Percentiles rank a stretch among this genome's conserved stretches.
These are phyloP conservation scores for Sylvietta virens DNA, from an alignment of 2,113 vertebrate genomes.

Conservation along the genomic window DNA sequence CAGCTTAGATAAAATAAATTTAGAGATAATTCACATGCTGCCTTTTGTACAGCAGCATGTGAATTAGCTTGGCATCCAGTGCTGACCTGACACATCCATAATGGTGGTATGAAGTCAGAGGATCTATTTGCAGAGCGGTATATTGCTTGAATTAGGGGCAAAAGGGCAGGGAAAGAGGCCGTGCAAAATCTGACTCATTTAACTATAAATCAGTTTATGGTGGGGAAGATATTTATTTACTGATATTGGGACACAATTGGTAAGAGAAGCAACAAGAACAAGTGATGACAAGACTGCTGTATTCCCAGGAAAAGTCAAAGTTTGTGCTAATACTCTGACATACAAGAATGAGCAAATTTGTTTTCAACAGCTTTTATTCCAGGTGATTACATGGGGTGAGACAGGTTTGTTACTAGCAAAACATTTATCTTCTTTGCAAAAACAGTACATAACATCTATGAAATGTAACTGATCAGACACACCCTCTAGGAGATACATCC, in stretches of 20 bases:
- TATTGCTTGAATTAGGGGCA: not conserved
- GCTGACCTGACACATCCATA: not conserved
- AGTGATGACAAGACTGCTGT: not conserved
- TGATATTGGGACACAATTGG: not conserved
- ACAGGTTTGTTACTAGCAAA: conserved; percentile 13
- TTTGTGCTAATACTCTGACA: not conserved
- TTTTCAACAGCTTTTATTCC: conserved; percentile 25
- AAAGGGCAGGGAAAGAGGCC: not conserved
- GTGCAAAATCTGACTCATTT: not conserved
- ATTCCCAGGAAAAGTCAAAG: not conserved
- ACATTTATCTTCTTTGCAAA: not conserved
- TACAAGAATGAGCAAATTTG: not conserved
- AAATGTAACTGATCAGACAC: conserved; percentile 21
- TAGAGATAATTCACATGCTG: not conserved
- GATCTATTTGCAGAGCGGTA: not conserved
- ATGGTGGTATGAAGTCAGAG: not conserved
- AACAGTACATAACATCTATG: not conserved
- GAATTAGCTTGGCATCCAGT: not conserved
- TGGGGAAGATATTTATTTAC: not conserved
- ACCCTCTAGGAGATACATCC: conserved; percentile 3
- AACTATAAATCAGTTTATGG: not conserved
- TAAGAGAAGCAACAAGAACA: not conserved
- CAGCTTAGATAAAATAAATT: not conserved
- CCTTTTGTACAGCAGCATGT: not conserved
- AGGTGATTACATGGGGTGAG: not conserved